Conservation (phyloP, 2,113 vertebrate genomes). For the Cromileptes altivelis region DNA sequence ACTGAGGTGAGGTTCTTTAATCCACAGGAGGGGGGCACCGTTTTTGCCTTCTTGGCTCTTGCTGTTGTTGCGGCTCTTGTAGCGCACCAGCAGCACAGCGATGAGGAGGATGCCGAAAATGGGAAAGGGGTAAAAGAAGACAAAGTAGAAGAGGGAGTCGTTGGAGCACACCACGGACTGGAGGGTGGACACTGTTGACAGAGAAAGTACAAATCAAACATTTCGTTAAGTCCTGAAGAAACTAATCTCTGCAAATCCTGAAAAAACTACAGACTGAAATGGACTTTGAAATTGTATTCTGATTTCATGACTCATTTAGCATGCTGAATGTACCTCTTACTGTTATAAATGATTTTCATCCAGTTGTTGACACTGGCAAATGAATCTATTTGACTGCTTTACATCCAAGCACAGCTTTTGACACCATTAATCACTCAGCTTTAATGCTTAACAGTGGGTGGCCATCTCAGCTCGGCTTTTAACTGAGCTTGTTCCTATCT, state of each 20-base stretch:
- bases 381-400: conserved; percentile 1
- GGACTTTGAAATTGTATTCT: background rate
- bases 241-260: background rate
- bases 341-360: background rate
- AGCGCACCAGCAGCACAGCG: conserved; percentile 94
- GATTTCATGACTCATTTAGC: background rate
- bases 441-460: conserved; percentile 10
- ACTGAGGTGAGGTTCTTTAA: conserved; percentile 98
- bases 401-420: background rate
- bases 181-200: conserved; percentile 87
- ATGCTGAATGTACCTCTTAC: background rate
- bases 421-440: conserved; percentile 6
- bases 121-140: conserved; percentile 99
- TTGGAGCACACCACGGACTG: conserved; percentile 96
- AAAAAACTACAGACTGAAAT: background rate
- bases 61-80: conserved; percentile 92
- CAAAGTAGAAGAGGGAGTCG: conserved; percentile 96
- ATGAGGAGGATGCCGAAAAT: conserved; percentile 97
- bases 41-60: conserved; percentile 98
- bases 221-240: background rate
- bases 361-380: conserved; percentile 3
- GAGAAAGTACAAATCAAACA: conserved; percentile 2
- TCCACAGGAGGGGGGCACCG: conserved; percentile 97
- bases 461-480: background rate
- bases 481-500: conserved; percentile 2